A percentile compares a stretch with the other conserved stretches of the same genome.
These are phyloP conservation scores for Magallana nippona DNA, from an alignment of 2,888 invertebrate species.

Conservation along the genomic window DNA sequence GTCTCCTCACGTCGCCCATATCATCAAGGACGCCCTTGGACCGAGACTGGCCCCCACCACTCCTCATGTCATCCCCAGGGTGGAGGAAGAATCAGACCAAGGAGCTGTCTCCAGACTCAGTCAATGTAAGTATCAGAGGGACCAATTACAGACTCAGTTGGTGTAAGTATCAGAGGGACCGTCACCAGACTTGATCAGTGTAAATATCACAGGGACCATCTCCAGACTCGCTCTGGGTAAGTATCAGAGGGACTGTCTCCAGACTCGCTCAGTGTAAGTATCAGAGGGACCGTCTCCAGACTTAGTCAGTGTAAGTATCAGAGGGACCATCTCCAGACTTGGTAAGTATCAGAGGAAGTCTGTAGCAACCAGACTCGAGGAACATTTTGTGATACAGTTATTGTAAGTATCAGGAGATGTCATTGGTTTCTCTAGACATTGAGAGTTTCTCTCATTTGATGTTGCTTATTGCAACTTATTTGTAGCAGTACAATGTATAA, in stretches of 20 bases:
- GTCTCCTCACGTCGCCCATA: constrained; percentile 62
- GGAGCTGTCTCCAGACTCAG: constrained; percentile 40
- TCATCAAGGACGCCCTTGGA: constrained; percentile 62
- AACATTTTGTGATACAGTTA: background rate
- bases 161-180: background rate
- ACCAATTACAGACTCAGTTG: constrained; percentile 9
- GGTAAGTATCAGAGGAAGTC: background rate
- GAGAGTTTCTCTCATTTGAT: too few relatives aligned
- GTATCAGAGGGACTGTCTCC: constrained; percentile 32
- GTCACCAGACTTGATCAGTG: constrained; percentile 41
- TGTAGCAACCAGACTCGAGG: too few relatives aligned
- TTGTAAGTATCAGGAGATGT: background rate
- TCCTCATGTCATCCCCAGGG: background rate
- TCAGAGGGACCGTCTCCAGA: constrained; percentile 38
- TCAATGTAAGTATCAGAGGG: constrained; percentile 41
- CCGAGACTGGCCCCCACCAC: constrained; percentile 37
- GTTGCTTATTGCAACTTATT: too few relatives aligned
- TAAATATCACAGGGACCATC: constrained; percentile 29
- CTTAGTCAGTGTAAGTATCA: constrained; percentile 42
- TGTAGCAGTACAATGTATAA: too few relatives aligned
- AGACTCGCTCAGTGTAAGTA: constrained; percentile 42
- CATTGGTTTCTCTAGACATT: background rate
- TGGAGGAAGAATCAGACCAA: constrained; percentile 6
- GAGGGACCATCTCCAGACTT: constrained; percentile 25
- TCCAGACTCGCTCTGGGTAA: constrained; percentile 22